phyloP scores from a whole-genome alignment of 53 echinoderm and acorn worm genomes.

The Paracentrotus lividus region DNA sequence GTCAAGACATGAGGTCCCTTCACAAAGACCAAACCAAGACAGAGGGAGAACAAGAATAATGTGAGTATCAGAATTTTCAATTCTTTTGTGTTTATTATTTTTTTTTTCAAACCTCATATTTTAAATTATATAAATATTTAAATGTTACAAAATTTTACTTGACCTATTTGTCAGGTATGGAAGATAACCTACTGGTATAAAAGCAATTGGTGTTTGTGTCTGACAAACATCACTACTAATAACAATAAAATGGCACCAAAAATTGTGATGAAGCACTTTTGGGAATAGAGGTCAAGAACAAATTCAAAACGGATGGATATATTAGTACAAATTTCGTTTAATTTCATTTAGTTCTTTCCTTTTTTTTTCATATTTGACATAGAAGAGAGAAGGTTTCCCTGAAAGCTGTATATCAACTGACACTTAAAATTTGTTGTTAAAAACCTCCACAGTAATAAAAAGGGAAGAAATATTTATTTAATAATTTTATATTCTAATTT shows the following conservation, averaged over 20 bases:
- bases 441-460: conserved; percentile 13
- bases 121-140: too few relatives aligned
- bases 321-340: neutral
- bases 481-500: neutral
- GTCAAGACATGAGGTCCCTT: too few relatives aligned
- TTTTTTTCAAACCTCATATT: too few relatives aligned
- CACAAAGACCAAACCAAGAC: too few relatives aligned
- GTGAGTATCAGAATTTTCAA: too few relatives aligned
- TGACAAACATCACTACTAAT: conserved; percentile 34
- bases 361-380: neutral
- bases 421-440: neutral
- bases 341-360: neutral
- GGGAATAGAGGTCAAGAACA: conserved; percentile 55
- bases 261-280: neutral
- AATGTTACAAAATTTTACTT: too few relatives aligned
- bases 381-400: conserved; percentile 13
- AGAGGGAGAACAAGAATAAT: too few relatives aligned
- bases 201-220: neutral
- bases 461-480: neutral
- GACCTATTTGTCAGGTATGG: neutral
- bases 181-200: neutral
- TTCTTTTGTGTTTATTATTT: too few relatives aligned
- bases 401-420: conserved; percentile 33
- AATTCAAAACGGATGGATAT: neutral
- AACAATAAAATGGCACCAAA: conserved; percentile 42